Conservation (phyloP, 2,888 invertebrate genomes). For the Torymus auratus region DNA sequence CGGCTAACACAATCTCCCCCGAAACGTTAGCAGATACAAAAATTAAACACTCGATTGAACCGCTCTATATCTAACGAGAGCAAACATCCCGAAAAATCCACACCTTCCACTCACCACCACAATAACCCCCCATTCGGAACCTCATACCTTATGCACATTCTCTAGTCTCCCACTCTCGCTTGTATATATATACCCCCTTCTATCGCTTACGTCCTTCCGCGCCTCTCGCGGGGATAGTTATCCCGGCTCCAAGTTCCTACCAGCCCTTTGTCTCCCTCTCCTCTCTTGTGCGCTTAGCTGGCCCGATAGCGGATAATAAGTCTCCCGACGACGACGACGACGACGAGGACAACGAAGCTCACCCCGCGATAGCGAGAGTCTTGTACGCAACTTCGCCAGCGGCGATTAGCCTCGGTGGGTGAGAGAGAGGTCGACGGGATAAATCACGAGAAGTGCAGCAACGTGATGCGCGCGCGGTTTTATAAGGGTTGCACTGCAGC, state of each 20-base stretch:
- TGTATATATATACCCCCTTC: too few species aligned
- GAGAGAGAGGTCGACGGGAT: neutral
- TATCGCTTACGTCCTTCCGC: constrained; percentile 6
- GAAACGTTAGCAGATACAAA: too few species aligned
- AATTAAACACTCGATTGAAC: too few species aligned
- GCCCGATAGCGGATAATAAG: constrained; percentile 64
- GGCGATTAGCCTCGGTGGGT: constrained; percentile 17
- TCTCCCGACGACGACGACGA: constrained; percentile 57
- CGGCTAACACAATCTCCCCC: too few species aligned
- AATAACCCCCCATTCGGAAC: too few species aligned
- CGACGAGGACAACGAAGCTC: neutral
- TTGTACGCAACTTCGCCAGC: constrained; percentile 9
- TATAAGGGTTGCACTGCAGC: too few species aligned
- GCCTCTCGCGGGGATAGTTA: constrained; percentile 47
- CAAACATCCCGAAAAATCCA: too few species aligned
- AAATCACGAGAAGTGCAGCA: neutral
- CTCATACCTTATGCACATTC: too few species aligned
- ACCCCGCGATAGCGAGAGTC: neutral
- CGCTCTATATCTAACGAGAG: too few species aligned
- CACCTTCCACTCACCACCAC: too few species aligned
- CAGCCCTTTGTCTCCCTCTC: constrained; percentile 33
- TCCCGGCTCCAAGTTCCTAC: constrained; percentile 28
- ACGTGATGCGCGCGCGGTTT: too few species aligned
- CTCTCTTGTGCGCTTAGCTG: constrained; percentile 52
- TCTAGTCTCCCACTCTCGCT: too few species aligned